Base-by-base conservation (phyloP, 2,888 invertebrate genomes). In the Bugulina stolonifera region DNA sequence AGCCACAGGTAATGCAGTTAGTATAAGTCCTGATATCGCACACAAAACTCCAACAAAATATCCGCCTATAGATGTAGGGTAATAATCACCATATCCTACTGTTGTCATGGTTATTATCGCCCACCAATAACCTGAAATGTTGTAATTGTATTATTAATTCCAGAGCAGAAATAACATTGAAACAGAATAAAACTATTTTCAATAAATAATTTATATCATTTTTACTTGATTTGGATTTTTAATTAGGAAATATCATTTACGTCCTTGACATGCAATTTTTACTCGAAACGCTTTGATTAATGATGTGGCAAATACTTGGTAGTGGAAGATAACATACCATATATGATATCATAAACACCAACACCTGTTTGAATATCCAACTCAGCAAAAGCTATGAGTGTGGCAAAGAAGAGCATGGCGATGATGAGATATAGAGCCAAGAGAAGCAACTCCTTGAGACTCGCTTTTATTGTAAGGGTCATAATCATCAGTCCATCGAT, bases 101-200 rank as follows among this genome's bases (percentile, higher is more conserved):
- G 64, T 64, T 32, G 64, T 64, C 64, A 64, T 64, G 29, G 64
- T 64, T 2, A 64, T n/a, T 27, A 64, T 64, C 29, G 64, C 22
- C 64, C 64, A 64, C 64, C 64, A 64, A n/a, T 29, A 64, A 14
- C 64, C 64, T 64, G n/a, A n/a, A n/a, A n/a, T n/a, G n/a, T n/a
- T n/a, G n/a, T n/a, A n/a, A n/a, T n/a, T n/a, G n/a, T n/a, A n/a
- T n/a, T n/a, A n/a, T n/a, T n/a, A n/a, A n/a, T n/a, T n/a, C n/a
- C n/a, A n/a, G n/a, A n/a, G n/a, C n/a, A n/a, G n/a, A n/a, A n/a
- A n/a, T n/a, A n/a, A n/a, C n/a, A n/a, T n/a, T n/a, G n/a, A n/a
- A n/a, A n/a, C n/a, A n/a, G n/a, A n/a, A n/a, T n/a, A n/a, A n/a
- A n/a, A n/a, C n/a, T n/a, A n/a, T n/a, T n/a, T n/a, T n/a, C n/a